These are phyloP conservation scores for Antedon mediterranea DNA, from an alignment of 53 echinoderm and acorn worm genomes.

Conservation along the genomic window DNA sequence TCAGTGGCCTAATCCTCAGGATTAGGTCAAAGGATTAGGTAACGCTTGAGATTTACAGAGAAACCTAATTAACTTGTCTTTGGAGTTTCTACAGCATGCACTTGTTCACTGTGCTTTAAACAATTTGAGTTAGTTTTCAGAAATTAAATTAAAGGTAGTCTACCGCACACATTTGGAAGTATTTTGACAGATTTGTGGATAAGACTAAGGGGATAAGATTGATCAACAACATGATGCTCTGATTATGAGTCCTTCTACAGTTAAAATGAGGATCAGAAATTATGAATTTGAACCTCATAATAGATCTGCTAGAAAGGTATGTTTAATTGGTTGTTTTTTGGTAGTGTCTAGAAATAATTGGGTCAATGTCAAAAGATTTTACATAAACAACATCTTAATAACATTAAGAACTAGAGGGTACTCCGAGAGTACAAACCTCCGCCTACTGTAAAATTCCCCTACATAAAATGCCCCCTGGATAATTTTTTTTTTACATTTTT, in stretches of 20 bases:
- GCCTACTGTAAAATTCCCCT: too few species aligned
- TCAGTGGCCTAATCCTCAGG: neutral
- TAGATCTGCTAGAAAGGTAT: too few species aligned
- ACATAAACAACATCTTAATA: too few species aligned
- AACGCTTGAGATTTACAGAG: neutral
- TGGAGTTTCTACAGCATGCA: neutral
- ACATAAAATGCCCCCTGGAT: too few species aligned
- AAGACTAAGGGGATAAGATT: neutral
- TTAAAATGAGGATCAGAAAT: neutral
- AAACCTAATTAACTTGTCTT: neutral
- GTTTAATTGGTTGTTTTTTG: too few species aligned
- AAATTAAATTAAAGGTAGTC: neutral
- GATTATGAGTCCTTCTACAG: neutral
- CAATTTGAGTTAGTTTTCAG: neutral
- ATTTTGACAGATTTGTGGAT: neutral
- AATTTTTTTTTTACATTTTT: too few species aligned
- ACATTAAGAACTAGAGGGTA: too few species aligned
- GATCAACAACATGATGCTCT: neutral
- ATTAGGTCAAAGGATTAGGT: neutral
- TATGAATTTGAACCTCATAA: too few species aligned
- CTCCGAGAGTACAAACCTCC: too few species aligned
- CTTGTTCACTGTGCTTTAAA: neutral
- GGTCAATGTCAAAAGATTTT: too few species aligned
- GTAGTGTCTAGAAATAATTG: too few species aligned
- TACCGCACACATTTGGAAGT: neutral